Conservation (phyloP, 2,797 vertebrate genomes). For the Manis pentadactyla region DNA sequence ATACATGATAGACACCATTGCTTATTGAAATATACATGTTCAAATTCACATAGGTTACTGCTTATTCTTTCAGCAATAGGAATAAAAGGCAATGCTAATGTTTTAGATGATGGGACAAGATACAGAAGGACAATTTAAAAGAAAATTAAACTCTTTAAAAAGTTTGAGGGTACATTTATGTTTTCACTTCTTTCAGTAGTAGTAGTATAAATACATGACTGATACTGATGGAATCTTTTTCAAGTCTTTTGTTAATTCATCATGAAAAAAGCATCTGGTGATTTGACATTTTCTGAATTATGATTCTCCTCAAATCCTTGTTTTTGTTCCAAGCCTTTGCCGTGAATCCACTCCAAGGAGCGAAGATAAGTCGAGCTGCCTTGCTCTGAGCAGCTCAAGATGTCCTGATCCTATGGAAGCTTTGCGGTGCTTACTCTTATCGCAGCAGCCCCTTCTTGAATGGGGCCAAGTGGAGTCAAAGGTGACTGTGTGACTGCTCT, state of each 20-base stretch:
- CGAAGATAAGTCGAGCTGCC: background rate
- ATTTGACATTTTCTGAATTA: conserved; percentile 30
- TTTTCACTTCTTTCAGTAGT: background rate
- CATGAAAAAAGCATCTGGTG: background rate
- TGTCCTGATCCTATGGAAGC: background rate
- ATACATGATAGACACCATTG: background rate
- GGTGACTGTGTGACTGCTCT: background rate
- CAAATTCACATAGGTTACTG: background rate
- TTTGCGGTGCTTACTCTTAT: background rate
- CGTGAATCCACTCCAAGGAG: background rate
- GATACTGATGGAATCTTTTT: background rate
- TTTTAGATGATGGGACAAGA: background rate
- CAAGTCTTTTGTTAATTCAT: background rate
- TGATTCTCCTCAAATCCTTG: background rate
- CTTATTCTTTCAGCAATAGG: background rate
- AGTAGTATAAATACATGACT: background rate
- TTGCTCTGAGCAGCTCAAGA: background rate
- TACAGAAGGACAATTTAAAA: background rate
- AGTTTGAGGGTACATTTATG: background rate
- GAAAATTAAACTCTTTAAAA: background rate
- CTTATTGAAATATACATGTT: background rate
- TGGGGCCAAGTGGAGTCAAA: background rate
- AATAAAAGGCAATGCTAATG: background rate
- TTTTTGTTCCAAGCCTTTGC: conserved; percentile 23
- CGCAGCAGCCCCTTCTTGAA: background rate